These are phyloP conservation scores for Penaeus chinensis DNA, from an alignment of 1,140 invertebrate genomes.

Conservation along the genomic window DNA sequence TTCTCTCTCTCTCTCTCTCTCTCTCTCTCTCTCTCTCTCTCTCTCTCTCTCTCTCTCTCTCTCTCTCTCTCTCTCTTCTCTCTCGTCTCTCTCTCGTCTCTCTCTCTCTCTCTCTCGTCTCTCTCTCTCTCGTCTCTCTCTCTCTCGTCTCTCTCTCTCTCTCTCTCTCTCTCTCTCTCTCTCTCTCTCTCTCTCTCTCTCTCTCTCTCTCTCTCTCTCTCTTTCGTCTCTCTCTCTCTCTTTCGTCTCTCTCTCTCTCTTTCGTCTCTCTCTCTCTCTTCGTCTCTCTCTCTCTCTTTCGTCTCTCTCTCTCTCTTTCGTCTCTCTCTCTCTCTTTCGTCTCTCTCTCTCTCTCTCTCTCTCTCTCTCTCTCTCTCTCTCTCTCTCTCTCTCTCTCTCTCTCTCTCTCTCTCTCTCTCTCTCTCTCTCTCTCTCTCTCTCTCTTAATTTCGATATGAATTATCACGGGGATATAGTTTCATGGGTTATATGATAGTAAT, in stretches of 20 bases:
- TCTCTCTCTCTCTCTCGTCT: neutral
- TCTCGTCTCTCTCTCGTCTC: neutral
- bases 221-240: neutral
- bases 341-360: neutral
- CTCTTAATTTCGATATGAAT: neutral
- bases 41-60: slow-evolving; percentile 16
- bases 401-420: slow-evolving; percentile 20
- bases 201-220: neutral
- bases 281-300: neutral
- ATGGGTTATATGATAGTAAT: no score
- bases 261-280: neutral
- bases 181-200: neutral
- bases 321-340: neutral
- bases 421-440: slow-evolving; percentile 4
- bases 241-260: neutral
- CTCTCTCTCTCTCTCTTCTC: neutral
- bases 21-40: neutral
- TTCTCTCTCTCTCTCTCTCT: slow-evolving; percentile 13
- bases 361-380: neutral
- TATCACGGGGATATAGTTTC: no score
- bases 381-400: neutral
- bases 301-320: neutral
- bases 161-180: neutral
- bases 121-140: neutral
- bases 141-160: neutral